Conservation (phyloP, 2,888 invertebrate species). For the Metacarcinus magister region DNA sequence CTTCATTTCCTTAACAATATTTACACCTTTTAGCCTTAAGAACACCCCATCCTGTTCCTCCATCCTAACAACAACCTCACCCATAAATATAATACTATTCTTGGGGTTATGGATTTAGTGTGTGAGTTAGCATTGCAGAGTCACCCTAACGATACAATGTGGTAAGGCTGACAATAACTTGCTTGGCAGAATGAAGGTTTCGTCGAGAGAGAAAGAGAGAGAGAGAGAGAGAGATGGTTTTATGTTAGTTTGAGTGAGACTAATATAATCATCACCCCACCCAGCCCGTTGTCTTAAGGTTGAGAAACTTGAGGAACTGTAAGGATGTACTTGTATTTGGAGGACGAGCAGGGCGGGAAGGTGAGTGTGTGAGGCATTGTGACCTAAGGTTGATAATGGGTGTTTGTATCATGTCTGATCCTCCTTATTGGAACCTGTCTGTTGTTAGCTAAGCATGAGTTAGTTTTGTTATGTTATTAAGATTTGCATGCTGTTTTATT, state of each 20-base stretch:
- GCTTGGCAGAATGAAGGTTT: neutral
- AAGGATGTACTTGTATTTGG: neutral
- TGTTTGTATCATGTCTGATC: neutral
- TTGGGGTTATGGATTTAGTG: neutral
- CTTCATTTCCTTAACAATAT: too few species aligned
- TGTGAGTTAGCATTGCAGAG: neutral
- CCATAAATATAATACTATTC: neutral
- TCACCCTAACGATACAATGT: neutral
- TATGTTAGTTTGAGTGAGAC: neutral
- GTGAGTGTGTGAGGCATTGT: neutral
- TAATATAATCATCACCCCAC: neutral
- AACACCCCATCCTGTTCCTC: neutral
- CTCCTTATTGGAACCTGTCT: neutral
- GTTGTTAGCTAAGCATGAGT: neutral
- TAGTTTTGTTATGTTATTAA: neutral
- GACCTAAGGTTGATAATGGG: neutral
- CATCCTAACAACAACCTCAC: neutral
- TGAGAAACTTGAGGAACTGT: slow-evolving; percentile 12
- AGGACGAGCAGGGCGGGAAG: neutral
- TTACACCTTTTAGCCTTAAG: neutral
- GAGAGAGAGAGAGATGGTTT: neutral
- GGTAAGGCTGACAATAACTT: neutral
- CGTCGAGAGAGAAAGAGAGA: neutral
- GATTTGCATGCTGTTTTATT: neutral
- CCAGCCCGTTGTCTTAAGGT: neutral